phyloP scores from a whole-genome alignment of 2,797 vertebrate species.

The Melanotaenia trifasciata region DNA sequence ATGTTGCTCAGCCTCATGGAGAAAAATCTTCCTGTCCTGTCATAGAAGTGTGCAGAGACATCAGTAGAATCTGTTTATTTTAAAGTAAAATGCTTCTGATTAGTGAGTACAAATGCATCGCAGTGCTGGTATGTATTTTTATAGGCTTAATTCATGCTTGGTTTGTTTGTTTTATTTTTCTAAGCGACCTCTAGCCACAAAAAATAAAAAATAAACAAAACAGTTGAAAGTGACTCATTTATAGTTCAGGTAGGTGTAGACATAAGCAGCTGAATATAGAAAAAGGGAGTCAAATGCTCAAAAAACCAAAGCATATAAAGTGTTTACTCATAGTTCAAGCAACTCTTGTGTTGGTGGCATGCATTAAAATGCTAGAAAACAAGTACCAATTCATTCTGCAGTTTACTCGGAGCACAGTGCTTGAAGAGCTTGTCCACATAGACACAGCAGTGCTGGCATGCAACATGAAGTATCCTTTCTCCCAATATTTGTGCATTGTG shows the following conservation, averaged over 20 bases:
- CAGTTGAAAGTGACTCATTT: neutral
- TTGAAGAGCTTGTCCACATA: neutral
- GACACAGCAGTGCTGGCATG: neutral
- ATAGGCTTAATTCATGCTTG: neutral
- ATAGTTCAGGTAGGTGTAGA: neutral
- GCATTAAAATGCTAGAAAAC: neutral
- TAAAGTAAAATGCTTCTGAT: slow-evolving; percentile 16
- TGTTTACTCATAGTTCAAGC: slow-evolving; percentile 2
- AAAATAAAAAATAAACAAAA: slow-evolving; percentile 6
- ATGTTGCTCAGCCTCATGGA: slow-evolving; percentile 21
- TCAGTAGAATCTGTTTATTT: slow-evolving; percentile 20
- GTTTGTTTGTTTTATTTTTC: neutral
- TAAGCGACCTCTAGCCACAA: neutral
- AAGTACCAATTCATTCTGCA: neutral
- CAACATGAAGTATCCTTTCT: neutral
- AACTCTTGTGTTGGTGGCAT: neutral
- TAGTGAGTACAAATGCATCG: neutral
- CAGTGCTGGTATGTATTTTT: slow-evolving; percentile 13
- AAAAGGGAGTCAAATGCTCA: neutral
- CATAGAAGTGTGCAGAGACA: slow-evolving; percentile 49
- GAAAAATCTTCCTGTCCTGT: slow-evolving; percentile 41
- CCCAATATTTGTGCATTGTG: neutral
- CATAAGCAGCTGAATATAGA: slow-evolving; percentile 9
- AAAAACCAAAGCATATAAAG: neutral
- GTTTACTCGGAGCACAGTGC: neutral